Evolutionary conservation across 1,140 invertebrate genomes (phyloP).

Genomic region (Apis cerana): DNA sequence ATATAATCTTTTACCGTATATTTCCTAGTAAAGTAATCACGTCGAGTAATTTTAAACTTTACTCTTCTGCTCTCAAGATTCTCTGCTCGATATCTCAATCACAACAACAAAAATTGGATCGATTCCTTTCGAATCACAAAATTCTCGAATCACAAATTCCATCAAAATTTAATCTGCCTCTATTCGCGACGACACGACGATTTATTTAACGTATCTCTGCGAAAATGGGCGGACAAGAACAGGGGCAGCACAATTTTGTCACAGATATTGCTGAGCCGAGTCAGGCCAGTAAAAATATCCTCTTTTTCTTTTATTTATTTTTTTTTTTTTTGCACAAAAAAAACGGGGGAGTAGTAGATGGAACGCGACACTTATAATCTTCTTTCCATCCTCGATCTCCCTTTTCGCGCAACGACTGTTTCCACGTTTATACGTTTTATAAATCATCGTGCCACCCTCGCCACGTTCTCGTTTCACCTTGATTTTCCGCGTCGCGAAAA

Average conservation of each 20-base stretch:
- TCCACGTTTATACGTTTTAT: conserved; percentile 32
- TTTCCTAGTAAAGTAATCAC: no score
- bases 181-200: conserved; percentile 60
- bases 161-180: conserved; percentile 60
- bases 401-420: conserved; percentile 13
- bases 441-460: conserved; percentile 38
- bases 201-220: conserved; percentile 63
- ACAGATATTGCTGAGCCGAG: conserved; percentile 66
- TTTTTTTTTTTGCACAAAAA: conserved; percentile 20
- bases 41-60: no score
- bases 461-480: conserved; percentile 31
- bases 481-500: conserved; percentile 42
- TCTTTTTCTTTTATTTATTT: conserved; percentile 17
- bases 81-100: no score
- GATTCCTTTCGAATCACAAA: no score
- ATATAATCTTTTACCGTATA: no score
- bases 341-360: conserved; percentile 60
- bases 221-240: conserved; percentile 34
- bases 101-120: no score
- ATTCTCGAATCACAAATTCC: conserved; percentile 16
- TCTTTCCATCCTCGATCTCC: conserved; percentile 36
- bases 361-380: conserved; percentile 72
- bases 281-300: conserved; percentile 58
- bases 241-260: conserved; percentile 58
- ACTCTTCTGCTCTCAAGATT: no score